Evolutionary conservation across 2,113 vertebrate genomes (phyloP), one percentile per base, ranked within the genome.

Genomic region (Pluvialis apricaria): DNA sequence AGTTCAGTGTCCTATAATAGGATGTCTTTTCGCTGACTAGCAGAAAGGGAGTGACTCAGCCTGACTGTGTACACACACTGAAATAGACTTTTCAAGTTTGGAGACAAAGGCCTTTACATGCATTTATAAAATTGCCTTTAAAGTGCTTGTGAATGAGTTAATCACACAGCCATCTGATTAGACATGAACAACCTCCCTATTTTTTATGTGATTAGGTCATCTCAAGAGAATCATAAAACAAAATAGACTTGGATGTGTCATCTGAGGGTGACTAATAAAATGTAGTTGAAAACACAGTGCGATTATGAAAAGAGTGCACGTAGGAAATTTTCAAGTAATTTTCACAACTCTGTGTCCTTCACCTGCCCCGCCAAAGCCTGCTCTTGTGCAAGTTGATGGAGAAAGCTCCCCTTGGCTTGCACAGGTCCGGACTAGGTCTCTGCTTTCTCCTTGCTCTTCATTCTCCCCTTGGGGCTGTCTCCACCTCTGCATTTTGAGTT

Each of bases 71-170:
- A 85, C 88, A 78, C 85, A 85, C 90, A 75, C 85, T 88, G 80
- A 95, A 97, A 95, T 91, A 96, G 93, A 92, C 92, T 92, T 95
- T 88, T 97, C 94, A 92, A 95, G 95, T 95, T 95, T 79, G 75
- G 92, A 97, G 94, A 97, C 95, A 96, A 97, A 96, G 95, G 92
- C 94, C 94, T 96, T 97, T 92, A 96, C 77, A 97, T 92, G 60
- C 92, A 86, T 95, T 97, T 96, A 96, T 94, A 92, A 95, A 96
- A 94, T 92, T 93, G 92, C 81, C 83, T 96, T 94, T 94, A 93
- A 96, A 95, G 88, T 72, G 84, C 86, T 82, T 92, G 71, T 94
- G 90, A 92, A 96, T 96, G 94, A 96, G 88, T 95, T 95, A 96
- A 90, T 97, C 96, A 94, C 86, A 82, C 58, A 94, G 78, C 73